These are phyloP conservation scores for Bubalus kerabau DNA, from an alignment of 2,113 vertebrate species.

Conservation along the genomic window DNA sequence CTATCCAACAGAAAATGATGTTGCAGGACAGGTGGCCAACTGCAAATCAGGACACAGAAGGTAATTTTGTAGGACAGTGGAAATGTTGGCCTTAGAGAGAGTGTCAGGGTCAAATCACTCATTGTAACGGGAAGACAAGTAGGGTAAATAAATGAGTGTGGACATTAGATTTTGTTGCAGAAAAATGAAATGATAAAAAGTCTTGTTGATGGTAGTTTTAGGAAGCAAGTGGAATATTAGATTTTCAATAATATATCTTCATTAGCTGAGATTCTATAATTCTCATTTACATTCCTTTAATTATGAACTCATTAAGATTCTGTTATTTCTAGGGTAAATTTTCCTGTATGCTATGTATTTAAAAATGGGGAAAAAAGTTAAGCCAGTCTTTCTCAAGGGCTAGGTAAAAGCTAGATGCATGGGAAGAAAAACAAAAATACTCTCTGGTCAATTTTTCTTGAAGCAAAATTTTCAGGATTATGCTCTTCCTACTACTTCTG, in stretches of 20 bases:
- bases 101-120: background rate
- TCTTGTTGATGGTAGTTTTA: background rate
- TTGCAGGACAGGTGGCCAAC: background rate
- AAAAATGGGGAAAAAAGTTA: background rate
- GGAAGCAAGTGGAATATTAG: background rate
- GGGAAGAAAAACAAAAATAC: background rate
- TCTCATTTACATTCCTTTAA: background rate
- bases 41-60: background rate
- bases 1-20: background rate
- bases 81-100: background rate
- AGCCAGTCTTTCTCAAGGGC: background rate
- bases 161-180: background rate
- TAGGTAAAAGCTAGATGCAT: background rate
- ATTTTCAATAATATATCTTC: background rate
- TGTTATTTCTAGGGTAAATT: background rate
- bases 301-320: background rate
- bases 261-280: background rate
- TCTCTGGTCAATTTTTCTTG: background rate
- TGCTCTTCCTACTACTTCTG: background rate
- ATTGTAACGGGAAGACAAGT: background rate
- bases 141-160: background rate
- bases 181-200: background rate
- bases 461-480: background rate
- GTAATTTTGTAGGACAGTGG: background rate
- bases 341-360: background rate